These are phyloP conservation scores for Thysanoteuthis rhombus DNA, from an alignment of 2,888 invertebrate species.

Conservation along the genomic window DNA sequence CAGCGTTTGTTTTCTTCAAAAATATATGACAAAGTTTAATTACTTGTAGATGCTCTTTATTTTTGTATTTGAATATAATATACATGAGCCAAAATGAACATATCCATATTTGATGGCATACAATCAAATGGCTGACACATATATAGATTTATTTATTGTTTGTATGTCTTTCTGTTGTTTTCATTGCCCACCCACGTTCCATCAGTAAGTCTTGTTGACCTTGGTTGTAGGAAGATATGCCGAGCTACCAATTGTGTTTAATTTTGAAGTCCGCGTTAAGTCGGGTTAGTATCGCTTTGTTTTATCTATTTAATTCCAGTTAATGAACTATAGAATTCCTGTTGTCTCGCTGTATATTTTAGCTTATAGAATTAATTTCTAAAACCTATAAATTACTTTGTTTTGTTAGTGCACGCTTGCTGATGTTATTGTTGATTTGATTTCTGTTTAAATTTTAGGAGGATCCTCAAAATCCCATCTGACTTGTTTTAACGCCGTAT, in stretches of 20 bases:
- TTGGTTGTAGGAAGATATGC: slow-evolving; percentile 38
- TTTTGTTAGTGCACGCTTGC: too few relatives aligned
- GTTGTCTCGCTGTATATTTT: background rate
- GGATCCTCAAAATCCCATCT: too few relatives aligned
- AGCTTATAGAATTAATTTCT: too few relatives aligned
- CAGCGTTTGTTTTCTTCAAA: background rate
- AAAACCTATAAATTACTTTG: too few relatives aligned
- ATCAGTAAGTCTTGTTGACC: background rate
- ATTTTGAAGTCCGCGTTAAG: slow-evolving; percentile 43
- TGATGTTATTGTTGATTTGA: too few relatives aligned
- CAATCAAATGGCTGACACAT: background rate
- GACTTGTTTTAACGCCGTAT: too few relatives aligned
- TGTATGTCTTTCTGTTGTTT: background rate
- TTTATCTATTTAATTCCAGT: background rate
- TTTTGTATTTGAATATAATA: background rate
- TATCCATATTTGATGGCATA: background rate
- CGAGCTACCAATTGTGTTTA: slow-evolving; percentile 45
- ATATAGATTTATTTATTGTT: background rate
- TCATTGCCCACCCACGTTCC: background rate
- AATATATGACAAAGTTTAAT: background rate
- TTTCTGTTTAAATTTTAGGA: too few relatives aligned
- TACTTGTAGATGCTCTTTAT: background rate
- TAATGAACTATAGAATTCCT: background rate
- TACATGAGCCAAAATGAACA: background rate
- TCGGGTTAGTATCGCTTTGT: slow-evolving; percentile 37